Base-by-base conservation (phyloP, 2,888 invertebrate genomes). In the Branchellion lobata region DNA sequence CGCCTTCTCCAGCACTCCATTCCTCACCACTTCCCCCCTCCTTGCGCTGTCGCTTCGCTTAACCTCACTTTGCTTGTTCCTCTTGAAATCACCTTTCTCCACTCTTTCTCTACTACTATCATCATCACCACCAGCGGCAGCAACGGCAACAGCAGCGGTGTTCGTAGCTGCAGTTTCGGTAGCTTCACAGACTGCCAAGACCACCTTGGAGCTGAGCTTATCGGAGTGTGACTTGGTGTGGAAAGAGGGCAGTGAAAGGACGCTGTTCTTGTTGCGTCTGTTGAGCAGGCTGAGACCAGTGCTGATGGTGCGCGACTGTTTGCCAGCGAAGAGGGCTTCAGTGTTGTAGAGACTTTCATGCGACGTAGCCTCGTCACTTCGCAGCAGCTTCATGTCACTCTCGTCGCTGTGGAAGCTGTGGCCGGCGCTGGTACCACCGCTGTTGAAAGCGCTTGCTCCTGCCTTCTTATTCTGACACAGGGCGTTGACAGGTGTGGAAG, bases 401-500 rank as follows among this genome's bases (percentile, higher is more conserved):
- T 57, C 61, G 21, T 69, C 69, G 33, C 27, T 27, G 57, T 36
- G 27, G 51, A 11, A 31, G 29, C 51, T 36, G 51, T 21, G 18
- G 31, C 51, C 21, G 61, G 27, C 51, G 31, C 36, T 47, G 21
- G 11, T 31, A 3, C 53, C 24, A 24, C 29, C 53, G 21, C 57
- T 24, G 8, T 31, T 31, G 21, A 33, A n/a, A 3, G 11, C 61
- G 33, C 36, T 65, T 8, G 29, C 3, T n/a, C 33, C 47, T 21
- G 21, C 21, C 0, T 76, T 73, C 0, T 74, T 71, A 33, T 76
- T 36, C 36, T 53, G 53, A 31, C 75, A 65, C 68, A 73, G 40
- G 14, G 61, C 36, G 33, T 73, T 80, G 65, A 80, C 57, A 1
- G 74, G 65, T 24, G 40, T 53, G 24, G 40, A 27, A 14, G 57